These are phyloP conservation scores for Prenolepis imparis DNA, from an alignment of 2,888 invertebrate species.

Conservation along the genomic window DNA sequence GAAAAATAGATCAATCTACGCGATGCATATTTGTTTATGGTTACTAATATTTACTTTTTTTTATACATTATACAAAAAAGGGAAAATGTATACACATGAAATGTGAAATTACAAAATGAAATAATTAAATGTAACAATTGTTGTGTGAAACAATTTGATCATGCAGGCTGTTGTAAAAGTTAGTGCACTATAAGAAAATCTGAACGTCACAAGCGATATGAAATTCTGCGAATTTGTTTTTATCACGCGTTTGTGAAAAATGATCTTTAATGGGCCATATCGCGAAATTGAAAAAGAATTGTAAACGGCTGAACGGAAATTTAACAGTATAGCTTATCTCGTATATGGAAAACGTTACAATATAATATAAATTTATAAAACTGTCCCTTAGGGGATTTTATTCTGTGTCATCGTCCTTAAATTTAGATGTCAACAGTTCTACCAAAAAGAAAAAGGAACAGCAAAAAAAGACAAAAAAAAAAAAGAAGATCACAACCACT, in stretches of 20 bases:
- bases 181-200: conserved; percentile 66
- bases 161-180: conserved; percentile 66
- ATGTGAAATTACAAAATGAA: conserved; percentile 44
- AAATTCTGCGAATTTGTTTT: conserved; percentile 36
- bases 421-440: conserved; percentile 83
- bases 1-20: conserved; percentile 50
- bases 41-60: conserved; percentile 25
- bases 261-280: conserved; percentile 71
- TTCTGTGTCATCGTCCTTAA: conserved; percentile 83
- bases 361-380: conserved; percentile 80
- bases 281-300: conserved; percentile 71
- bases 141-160: conserved; percentile 57
- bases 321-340: conserved; percentile 69
- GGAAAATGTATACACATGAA: conserved; percentile 38
- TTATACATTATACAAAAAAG: conserved; percentile 55
- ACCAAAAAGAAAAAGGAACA: conserved; percentile 61
- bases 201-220: conserved; percentile 35
- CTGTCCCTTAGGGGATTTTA: conserved; percentile 85
- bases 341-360: conserved; percentile 62
- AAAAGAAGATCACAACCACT: conserved; percentile 69
- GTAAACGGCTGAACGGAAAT: conserved; percentile 71
- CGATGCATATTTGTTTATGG: conserved; percentile 44
- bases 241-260: conserved; percentile 28
- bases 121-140: conserved; percentile 46
- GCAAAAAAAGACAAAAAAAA: conserved; percentile 46